Evolutionary conservation across 1,140 invertebrate species (phyloP).

Genomic region (Caenorhabditis briggsae): DNA sequence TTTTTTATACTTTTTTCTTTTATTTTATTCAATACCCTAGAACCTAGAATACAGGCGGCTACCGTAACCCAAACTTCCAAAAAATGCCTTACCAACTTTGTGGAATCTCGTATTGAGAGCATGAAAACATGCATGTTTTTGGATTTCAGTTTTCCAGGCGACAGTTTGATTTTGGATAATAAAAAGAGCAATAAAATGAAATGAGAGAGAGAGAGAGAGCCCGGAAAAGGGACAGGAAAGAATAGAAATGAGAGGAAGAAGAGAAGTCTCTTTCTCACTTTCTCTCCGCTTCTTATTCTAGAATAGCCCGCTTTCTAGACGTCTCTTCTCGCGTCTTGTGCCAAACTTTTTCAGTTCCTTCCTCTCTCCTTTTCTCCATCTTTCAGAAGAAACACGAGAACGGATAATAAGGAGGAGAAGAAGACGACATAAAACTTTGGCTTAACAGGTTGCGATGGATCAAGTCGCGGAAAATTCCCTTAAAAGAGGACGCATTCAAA

Average conservation of each 20-base stretch:
- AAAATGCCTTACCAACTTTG: conserved; percentile 21
- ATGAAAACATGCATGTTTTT: conserved; percentile 53
- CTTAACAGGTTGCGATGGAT: conserved; percentile 42
- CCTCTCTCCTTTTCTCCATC: not conserved
- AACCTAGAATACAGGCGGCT: too few relatives aligned
- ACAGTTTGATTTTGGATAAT: conserved; percentile 49
- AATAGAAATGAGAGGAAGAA: not conserved
- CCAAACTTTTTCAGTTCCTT: conserved; percentile 34
- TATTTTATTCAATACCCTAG: too few relatives aligned
- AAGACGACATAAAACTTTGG: conserved; percentile 2
- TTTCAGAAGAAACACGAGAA: not conserved
- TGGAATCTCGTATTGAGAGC: conserved; percentile 51
- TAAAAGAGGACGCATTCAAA: conserved; percentile 8
- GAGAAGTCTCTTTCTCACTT: conserved; percentile 21
- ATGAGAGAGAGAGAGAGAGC: not conserved
- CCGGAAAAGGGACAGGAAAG: not conserved
- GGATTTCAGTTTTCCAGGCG: conserved; percentile 49
- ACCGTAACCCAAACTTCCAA: not conserved
- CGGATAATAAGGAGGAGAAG: not conserved
- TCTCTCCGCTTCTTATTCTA: not conserved
- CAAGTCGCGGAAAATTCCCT: not conserved
- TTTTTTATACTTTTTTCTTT: too few relatives aligned
- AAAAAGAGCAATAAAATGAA: not conserved
- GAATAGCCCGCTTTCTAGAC: conserved; percentile 11
- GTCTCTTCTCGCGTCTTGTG: conserved; percentile 50